phyloP scores from a whole-genome alignment of 2,797 vertebrate species.

The Mionectes olivaceus region DNA sequence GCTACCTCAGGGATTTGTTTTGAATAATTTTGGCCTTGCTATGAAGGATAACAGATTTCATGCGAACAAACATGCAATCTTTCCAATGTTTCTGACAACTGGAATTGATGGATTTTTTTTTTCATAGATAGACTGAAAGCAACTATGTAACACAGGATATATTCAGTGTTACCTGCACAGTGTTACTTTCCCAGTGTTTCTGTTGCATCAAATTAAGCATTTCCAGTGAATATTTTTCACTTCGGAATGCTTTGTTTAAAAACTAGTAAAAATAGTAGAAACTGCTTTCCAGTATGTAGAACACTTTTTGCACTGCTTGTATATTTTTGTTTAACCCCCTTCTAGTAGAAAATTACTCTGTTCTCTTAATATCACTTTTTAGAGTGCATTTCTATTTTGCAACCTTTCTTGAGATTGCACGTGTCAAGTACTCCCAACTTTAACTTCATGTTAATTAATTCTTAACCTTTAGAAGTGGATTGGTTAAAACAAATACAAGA shows the following conservation, averaged over 20 bases:
- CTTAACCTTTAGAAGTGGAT: not conserved
- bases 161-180: not conserved
- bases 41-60: not conserved
- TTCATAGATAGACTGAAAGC: not conserved
- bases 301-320: not conserved
- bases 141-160: not conserved
- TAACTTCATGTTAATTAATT: not conserved
- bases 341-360: not conserved
- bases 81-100: not conserved
- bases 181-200: not conserved
- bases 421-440: not conserved
- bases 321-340: not conserved
- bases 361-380: not conserved
- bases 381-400: not conserved
- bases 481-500: not conserved
- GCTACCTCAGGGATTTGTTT: not conserved
- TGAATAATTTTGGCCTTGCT: not conserved
- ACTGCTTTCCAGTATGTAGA: not conserved
- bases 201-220: not conserved
- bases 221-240: not conserved
- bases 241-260: not conserved
- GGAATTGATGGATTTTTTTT: not conserved
- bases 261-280: not conserved
- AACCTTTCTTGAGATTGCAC: not conserved
- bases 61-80: not conserved